These are phyloP conservation scores for Drosophila pegasa DNA, from an alignment of 2,888 invertebrate genomes.

Conservation along the genomic window DNA sequence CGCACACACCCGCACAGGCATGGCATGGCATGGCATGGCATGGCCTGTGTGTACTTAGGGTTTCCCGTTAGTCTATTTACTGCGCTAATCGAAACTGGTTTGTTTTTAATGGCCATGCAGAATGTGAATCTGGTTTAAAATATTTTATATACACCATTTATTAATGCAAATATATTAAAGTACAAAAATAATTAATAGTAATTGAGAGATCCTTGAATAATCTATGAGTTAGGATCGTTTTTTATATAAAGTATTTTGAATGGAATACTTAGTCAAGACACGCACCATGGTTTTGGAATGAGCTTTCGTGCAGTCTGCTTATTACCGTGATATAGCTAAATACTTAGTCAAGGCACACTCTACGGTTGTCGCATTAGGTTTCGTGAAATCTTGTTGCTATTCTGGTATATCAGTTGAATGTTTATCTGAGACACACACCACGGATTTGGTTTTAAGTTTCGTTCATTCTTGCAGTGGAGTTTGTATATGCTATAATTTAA, in stretches of 20 bases:
- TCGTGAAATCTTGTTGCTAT: background rate
- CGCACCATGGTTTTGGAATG: background rate
- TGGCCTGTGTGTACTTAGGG: slow-evolving; percentile 30
- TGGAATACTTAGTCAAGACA: background rate
- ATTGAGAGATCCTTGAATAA: background rate
- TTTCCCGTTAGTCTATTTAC: slow-evolving; percentile 34
- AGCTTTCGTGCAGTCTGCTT: background rate
- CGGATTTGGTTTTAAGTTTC: too few relatives aligned
- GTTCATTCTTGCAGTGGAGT: background rate
- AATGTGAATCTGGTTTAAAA: slow-evolving; percentile 39
- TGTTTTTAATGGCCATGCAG: slow-evolving; percentile 40
- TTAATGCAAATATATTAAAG: slow-evolving; percentile 33
- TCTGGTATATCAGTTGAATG: background rate
- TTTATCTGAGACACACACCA: slow-evolving; percentile 8
- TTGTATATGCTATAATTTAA: too few relatives aligned
- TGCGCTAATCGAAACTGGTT: slow-evolving; percentile 21
- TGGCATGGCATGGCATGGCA: too few relatives aligned
- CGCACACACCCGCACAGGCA: slow-evolving; percentile 14
- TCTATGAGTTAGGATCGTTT: background rate
- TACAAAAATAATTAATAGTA: slow-evolving; percentile 13
- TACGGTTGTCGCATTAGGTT: background rate
- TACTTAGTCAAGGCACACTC: background rate
- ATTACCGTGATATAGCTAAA: too few relatives aligned
- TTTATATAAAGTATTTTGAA: background rate
- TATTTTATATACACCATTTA: slow-evolving; percentile 32